These are phyloP conservation scores for Sandelia bainsii DNA, from an alignment of 2,797 vertebrate genomes.

Conservation along the genomic window DNA sequence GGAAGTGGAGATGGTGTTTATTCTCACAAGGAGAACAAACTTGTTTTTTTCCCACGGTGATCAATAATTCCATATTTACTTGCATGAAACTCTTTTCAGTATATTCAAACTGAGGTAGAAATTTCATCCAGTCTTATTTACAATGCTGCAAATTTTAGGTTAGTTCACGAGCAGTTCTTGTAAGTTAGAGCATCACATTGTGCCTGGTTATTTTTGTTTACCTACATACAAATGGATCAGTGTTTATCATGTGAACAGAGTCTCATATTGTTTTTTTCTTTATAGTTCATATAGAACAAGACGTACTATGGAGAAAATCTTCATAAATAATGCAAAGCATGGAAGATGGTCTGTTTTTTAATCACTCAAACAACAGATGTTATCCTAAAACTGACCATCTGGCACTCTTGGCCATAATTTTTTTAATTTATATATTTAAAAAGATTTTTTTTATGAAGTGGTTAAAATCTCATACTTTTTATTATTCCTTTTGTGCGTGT, in stretches of 20 bases:
- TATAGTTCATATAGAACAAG: constrained; percentile 20
- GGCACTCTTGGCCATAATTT: neutral
- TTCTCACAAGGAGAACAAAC: constrained; percentile 11
- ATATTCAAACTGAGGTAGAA: constrained; percentile 20
- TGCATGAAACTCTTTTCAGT: constrained; percentile 17
- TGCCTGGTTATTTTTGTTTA: constrained; percentile 10
- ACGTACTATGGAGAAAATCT: constrained; percentile 30
- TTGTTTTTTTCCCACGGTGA: constrained; percentile 34
- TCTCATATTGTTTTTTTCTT: neutral
- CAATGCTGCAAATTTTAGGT: constrained; percentile 10
- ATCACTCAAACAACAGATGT: constrained; percentile 4
- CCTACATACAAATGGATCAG: constrained; percentile 19
- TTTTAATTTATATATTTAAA: constrained; percentile 5
- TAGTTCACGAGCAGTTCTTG: neutral
- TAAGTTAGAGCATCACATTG: constrained; percentile 8
- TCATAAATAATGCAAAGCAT: constrained; percentile 45
- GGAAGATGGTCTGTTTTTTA: neutral
- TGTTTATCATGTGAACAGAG: constrained; percentile 21
- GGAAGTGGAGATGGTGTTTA: constrained; percentile 16
- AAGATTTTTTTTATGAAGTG: neutral
- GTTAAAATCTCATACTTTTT: constrained; percentile 12
- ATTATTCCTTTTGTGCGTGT: constrained; percentile 15
- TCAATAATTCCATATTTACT: constrained; percentile 42
- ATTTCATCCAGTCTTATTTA: constrained; percentile 54
- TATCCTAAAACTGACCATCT: constrained; percentile 5